Evolutionary conservation across 2,797 vertebrate species (phyloP).

Genomic region (Telmatherina bonti): DNA sequence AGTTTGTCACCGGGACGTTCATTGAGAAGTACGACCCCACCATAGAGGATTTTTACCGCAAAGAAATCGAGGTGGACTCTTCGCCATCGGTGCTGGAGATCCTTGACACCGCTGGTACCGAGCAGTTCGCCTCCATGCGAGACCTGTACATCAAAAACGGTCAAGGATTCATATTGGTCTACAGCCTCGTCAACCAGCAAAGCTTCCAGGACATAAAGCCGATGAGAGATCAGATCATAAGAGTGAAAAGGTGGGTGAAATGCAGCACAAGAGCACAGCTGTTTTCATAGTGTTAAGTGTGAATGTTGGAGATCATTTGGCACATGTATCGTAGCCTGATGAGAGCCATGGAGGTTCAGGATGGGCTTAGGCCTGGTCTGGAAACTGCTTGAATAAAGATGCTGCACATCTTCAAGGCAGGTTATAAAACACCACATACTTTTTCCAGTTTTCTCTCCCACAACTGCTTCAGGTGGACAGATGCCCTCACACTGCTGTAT

Average conservation of each 20-base stretch:
- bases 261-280: background rate
- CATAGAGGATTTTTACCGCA: slow-evolving; percentile 98
- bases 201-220: slow-evolving; percentile 98
- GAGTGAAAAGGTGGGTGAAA: slow-evolving; percentile 92
- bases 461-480: background rate
- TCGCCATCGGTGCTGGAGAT: slow-evolving; percentile 97
- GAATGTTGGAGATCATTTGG: slow-evolving; percentile 14
- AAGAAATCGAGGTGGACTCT: slow-evolving; percentile 97
- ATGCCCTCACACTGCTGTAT: slow-evolving; percentile 18
- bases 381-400: slow-evolving; percentile 48
- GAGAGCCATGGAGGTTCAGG: slow-evolving; percentile 41
- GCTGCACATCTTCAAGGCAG: slow-evolving; percentile 29
- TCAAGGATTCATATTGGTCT: slow-evolving; percentile 96
- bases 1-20: slow-evolving; percentile 97
- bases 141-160: slow-evolving; percentile 98
- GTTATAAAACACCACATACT: slow-evolving; percentile 29
- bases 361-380: slow-evolving; percentile 54
- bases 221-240: slow-evolving; percentile 98
- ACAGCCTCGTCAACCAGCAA: slow-evolving; percentile 98
- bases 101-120: slow-evolving; percentile 95
- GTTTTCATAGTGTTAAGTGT: slow-evolving; percentile 12
- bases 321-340: slow-evolving; percentile 4
- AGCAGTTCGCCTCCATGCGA: slow-evolving; percentile 98
- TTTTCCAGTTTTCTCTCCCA: slow-evolving; percentile 38
- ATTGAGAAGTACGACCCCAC: slow-evolving; percentile 98